Conservation (phyloP, 2,113 vertebrate genomes). For the Motacilla tschutschensis region DNA sequence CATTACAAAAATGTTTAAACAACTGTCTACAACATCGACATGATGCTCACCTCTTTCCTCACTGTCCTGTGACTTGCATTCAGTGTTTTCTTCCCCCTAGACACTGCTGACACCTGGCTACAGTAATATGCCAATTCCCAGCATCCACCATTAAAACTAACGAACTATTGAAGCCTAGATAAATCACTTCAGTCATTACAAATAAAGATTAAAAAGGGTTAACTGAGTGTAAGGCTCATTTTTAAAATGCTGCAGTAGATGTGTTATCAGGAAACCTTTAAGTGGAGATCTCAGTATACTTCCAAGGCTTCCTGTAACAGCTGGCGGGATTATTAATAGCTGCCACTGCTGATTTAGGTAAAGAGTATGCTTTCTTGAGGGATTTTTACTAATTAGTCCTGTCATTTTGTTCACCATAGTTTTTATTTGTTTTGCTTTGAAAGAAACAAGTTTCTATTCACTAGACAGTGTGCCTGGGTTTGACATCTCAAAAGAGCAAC, state of each 20-base stretch:
- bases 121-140: neutral
- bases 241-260: neutral
- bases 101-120: neutral
- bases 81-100: neutral
- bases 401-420: neutral
- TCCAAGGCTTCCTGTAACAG: neutral
- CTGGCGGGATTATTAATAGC: conserved; percentile 25
- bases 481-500: neutral
- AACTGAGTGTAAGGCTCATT: neutral
- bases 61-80: neutral
- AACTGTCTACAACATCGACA: neutral
- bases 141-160: conserved; percentile 1
- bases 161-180: neutral
- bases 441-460: neutral
- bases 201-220: conserved; percentile 43
- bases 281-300: neutral
- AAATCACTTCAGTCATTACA: neutral
- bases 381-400: conserved; percentile 3
- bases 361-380: neutral
- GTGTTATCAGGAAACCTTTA: neutral
- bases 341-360: conserved; percentile 11
- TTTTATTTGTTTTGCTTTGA: conserved; percentile 14
- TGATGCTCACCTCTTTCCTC: neutral
- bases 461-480: neutral
- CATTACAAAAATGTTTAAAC: neutral